Evolutionary conservation across 2,888 invertebrate genomes (phyloP).

Genomic region (Tricholauxania praeusta): DNA sequence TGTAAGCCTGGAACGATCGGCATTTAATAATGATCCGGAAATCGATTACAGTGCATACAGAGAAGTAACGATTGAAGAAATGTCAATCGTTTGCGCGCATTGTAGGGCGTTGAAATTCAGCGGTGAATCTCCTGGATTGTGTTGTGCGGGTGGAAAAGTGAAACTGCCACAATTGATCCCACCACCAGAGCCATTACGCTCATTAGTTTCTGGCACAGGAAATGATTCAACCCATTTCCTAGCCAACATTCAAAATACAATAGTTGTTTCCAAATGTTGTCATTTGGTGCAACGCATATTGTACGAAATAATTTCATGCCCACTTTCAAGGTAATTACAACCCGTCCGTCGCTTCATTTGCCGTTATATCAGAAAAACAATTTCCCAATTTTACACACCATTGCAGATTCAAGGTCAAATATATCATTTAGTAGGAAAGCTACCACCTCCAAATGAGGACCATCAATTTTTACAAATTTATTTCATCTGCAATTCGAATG

Average conservation of each 20-base stretch:
- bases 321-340: neutral
- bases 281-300: slow-evolving; percentile 33
- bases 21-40: slow-evolving; percentile 43
- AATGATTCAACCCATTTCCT: slow-evolving; percentile 36
- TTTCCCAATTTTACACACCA: slow-evolving; percentile 16
- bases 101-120: slow-evolving; percentile 40
- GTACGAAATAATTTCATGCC: slow-evolving; percentile 16
- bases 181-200: slow-evolving; percentile 40
- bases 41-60: slow-evolving; percentile 47
- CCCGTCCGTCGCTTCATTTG: slow-evolving; percentile 17
- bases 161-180: slow-evolving; percentile 42
- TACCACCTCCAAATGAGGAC: slow-evolving; percentile 29
- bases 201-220: slow-evolving; percentile 36
- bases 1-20: neutral
- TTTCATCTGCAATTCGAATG: neutral
- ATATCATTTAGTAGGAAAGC: slow-evolving; percentile 23
- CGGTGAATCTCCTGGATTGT: slow-evolving; percentile 35
- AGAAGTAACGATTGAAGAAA: slow-evolving; percentile 44
- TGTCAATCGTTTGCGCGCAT: slow-evolving; percentile 40
- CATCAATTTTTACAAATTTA: slow-evolving; percentile 34
- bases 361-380: slow-evolving; percentile 23
- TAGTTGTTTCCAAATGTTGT: slow-evolving; percentile 33
- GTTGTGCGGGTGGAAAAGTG: slow-evolving; percentile 42
- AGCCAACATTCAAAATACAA: slow-evolving; percentile 28
- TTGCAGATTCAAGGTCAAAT: slow-evolving; percentile 30